These are phyloP conservation scores for Ancistrus triradiatus DNA, from an alignment of 2,113 vertebrate species.

Conservation along the genomic window DNA sequence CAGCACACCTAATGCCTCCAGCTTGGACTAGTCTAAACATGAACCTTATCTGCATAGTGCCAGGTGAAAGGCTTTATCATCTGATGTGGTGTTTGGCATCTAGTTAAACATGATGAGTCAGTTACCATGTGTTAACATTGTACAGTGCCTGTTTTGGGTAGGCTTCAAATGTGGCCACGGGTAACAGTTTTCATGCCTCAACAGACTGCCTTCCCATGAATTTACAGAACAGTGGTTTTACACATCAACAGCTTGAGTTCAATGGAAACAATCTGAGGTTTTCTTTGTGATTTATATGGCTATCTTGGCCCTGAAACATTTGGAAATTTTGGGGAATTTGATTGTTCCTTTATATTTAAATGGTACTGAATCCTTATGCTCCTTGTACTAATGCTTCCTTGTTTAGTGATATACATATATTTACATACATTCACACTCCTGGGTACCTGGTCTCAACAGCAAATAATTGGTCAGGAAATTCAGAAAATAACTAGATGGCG, in stretches of 20 bases:
- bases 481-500: no score
- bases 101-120: conserved; percentile 33
- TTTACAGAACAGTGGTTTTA: background rate
- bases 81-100: conserved; percentile 28
- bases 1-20: conserved; percentile 15
- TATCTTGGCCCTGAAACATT: background rate
- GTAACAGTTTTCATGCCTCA: conserved; percentile 29
- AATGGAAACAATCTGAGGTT: background rate
- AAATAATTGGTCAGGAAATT: no score
- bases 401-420: no score
- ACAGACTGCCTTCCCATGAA: conserved; percentile 7
- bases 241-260: background rate
- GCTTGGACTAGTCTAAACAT: conserved; percentile 20
- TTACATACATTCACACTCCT: no score
- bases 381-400: no score
- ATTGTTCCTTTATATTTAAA: no score
- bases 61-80: conserved; percentile 35
- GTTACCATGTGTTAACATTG: conserved; percentile 16
- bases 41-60: conserved; percentile 18
- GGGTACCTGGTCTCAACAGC: no score
- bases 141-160: conserved; percentile 20
- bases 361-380: no score
- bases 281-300: background rate
- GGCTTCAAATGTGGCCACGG: conserved; percentile 23
- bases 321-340: background rate